Conservation (phyloP, 2,113 vertebrate genomes). For the Hoplias malabaricus region DNA sequence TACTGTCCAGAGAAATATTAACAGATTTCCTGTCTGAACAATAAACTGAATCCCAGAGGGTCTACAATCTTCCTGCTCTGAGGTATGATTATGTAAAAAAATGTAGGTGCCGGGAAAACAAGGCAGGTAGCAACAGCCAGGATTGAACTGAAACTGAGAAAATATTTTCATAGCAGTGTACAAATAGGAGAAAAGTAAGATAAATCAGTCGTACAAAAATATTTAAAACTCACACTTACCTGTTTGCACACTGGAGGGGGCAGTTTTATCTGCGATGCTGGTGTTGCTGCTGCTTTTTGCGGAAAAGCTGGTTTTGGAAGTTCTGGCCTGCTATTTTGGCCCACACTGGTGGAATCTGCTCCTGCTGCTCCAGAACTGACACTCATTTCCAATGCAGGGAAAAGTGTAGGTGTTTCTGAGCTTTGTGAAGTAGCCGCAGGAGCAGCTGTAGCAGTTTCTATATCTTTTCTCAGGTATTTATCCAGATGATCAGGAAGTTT, state of each 20-base stretch:
- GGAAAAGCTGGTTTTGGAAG: constrained; percentile 61
- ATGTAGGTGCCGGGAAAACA: neutral
- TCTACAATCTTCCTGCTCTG: constrained; percentile 11
- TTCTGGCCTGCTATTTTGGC: constrained; percentile 63
- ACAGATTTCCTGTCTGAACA: neutral
- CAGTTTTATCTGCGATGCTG: constrained; percentile 56
- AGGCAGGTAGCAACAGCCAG: constrained; percentile 4
- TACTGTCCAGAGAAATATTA: neutral
- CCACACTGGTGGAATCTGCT: neutral
- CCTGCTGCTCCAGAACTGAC: constrained; percentile 18
- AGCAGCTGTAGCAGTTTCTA: constrained; percentile 48
- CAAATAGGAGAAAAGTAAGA: neutral
- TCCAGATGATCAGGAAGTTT: constrained; percentile 78
- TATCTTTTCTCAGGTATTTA: constrained; percentile 73
- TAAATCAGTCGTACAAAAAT: neutral
- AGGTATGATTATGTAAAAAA: neutral
- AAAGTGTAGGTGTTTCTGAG: constrained; percentile 39
- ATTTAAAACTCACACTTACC: constrained; percentile 61
- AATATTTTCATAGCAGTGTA: neutral
- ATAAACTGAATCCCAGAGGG: constrained; percentile 24
- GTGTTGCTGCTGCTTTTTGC: constrained; percentile 62
- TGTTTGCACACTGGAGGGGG: constrained; percentile 53
- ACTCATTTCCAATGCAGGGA: constrained; percentile 52
- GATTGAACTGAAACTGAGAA: neutral
- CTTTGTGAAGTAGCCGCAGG: constrained; percentile 14